A percentile compares a stretch with the other conserved stretches of the same genome.
These are phyloP conservation scores for Dryoscopus gambensis DNA, from an alignment of 2,113 vertebrate species.

Conservation along the genomic window DNA sequence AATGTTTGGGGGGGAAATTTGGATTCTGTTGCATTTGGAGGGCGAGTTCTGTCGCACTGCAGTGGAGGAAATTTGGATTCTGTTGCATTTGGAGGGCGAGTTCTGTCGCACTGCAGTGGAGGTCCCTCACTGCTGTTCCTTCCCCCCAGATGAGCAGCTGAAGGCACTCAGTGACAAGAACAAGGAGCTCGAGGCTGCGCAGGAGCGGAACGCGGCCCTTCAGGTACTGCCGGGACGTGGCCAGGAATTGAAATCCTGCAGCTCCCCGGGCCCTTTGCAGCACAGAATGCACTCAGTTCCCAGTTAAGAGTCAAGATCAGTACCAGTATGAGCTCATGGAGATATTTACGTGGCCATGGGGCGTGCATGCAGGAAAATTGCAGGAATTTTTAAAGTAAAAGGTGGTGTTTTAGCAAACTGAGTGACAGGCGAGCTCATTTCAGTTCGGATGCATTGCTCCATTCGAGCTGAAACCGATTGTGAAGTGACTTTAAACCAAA, in stretches of 20 bases:
- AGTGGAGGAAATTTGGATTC: not conserved
- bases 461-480: not conserved
- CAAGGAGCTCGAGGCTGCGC: conserved; percentile 79
- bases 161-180: conserved; percentile 80
- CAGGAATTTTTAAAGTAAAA: not conserved
- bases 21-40: not conserved
- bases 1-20: not conserved
- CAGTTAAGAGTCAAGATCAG: not conserved
- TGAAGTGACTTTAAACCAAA: not conserved
- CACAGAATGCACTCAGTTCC: not conserved
- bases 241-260: not conserved
- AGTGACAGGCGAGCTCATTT: not conserved
- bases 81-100: not conserved
- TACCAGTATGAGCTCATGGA: not conserved
- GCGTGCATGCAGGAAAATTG: fast-evolving
- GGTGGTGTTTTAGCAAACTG: not conserved
- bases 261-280: not conserved
- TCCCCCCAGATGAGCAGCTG: conserved; percentile 78
- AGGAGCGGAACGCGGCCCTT: conserved; percentile 70
- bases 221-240: conserved; percentile 73
- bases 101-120: not conserved
- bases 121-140: not conserved
- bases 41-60: not conserved
- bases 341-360: fast-evolving
- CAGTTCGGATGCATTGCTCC: not conserved